Evolutionary conservation across 92 coral and sea anemone genomes (phyloP).

Genomic region (Palythoa grandis): DNA sequence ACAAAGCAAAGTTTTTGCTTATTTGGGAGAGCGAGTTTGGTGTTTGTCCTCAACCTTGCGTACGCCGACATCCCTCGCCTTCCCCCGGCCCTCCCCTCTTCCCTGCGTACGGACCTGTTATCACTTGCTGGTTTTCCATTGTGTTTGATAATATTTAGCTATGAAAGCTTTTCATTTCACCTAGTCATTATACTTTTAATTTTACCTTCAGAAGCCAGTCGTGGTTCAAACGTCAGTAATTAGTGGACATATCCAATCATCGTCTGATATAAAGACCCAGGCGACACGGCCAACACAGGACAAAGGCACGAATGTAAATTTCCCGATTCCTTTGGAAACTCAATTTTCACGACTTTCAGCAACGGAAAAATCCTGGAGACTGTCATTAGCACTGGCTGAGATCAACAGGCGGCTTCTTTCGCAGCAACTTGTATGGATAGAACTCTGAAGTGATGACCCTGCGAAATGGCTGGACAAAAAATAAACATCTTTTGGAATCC

Average conservation of each 20-base stretch:
- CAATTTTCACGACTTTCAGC: conserved; percentile 34
- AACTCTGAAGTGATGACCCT: background rate
- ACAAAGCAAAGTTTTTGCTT: no score
- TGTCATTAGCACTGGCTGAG: conserved; percentile 29
- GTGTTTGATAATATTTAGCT: no score
- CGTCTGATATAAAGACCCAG: background rate
- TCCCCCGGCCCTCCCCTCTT: no score
- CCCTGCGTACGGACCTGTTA: no score
- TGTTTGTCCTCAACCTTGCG: no score
- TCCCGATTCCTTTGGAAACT: conserved; percentile 20
- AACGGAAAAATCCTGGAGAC: conserved; percentile 32
- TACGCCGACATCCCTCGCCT: no score
- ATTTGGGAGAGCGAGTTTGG: no score
- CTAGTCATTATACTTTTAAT: no score
- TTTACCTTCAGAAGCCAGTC: background rate
- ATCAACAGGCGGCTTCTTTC: conserved; percentile 40
- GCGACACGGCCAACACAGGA: conserved; percentile 8
- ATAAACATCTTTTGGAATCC: no score
- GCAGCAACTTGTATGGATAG: conserved; percentile 30
- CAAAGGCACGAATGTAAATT: conserved; percentile 33
- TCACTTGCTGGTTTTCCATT: no score
- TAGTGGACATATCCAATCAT: background rate
- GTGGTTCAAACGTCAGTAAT: background rate
- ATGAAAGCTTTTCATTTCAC: no score
- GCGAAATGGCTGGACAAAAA: no score